Conservation (phyloP, 2,888 invertebrate species). For the Zhengitettix transpicula region DNA sequence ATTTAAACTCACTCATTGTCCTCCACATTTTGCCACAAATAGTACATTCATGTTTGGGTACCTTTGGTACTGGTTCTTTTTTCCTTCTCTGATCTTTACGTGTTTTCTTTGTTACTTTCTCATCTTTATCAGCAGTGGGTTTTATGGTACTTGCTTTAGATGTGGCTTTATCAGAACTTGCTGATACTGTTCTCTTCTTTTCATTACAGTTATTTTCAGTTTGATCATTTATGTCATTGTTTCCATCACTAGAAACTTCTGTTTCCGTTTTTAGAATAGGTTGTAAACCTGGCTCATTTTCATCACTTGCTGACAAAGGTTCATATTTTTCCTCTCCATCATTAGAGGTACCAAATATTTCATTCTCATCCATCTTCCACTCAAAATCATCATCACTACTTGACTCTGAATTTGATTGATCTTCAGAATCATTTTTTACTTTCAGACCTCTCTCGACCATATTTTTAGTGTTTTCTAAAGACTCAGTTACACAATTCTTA, state of each 20-base stretch:
- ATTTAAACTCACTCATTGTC: slow-evolving; percentile 19
- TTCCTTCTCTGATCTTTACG: slow-evolving; percentile 6
- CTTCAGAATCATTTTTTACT: neutral
- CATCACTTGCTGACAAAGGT: neutral
- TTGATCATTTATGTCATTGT: neutral
- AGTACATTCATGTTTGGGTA: slow-evolving; percentile 14
- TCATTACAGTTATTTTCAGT: neutral
- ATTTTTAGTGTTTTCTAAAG: neutral
- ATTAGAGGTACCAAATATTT: slow-evolving; percentile 2
- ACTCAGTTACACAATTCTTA: neutral
- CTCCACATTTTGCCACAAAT: slow-evolving; percentile 20
- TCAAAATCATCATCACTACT: slow-evolving; percentile 11
- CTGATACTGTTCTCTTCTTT: neutral
- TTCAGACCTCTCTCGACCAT: slow-evolving; percentile 1
- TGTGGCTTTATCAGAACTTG: neutral
- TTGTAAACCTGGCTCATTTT: neutral
- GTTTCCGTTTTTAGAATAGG: too few species aligned
- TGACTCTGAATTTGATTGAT: neutral
- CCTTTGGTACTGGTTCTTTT: slow-evolving; percentile 10
- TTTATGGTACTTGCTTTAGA: too few species aligned
- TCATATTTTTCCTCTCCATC: slow-evolving; percentile 2
- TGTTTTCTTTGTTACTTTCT: neutral
- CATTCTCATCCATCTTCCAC: slow-evolving; percentile 11
- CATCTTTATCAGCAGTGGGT: neutral
- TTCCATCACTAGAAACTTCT: neutral